phyloP scores from a whole-genome alignment of 2,888 invertebrate genomes.

The Lysandra bellargus region DNA sequence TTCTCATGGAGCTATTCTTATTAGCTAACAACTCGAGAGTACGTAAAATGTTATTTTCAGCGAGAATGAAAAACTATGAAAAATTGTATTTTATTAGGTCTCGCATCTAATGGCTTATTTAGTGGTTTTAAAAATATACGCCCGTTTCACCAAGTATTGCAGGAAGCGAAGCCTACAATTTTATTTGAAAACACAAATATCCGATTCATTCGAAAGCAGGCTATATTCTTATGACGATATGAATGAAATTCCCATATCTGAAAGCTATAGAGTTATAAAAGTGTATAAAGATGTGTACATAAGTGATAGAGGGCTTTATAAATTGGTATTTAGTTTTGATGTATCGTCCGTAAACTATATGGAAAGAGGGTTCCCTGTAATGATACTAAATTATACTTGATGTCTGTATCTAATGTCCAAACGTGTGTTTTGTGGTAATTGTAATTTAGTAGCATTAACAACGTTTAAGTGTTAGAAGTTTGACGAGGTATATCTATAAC shows the following conservation, averaged over 20 bases:
- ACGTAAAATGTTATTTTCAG: background rate
- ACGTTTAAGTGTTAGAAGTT: background rate
- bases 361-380: constrained; percentile 25
- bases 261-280: constrained; percentile 74
- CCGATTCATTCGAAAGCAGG: background rate
- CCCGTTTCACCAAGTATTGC: constrained; percentile 19
- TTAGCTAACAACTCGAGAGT: background rate
- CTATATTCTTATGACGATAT: background rate
- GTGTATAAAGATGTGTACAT: constrained; percentile 62
- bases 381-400: constrained; percentile 1
- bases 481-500: too few relatives aligned
- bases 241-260: background rate
- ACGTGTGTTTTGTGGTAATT: background rate
- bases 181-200: background rate
- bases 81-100: constrained; percentile 10
- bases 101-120: constrained; percentile 15
- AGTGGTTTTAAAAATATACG: constrained; percentile 22
- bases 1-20: background rate
- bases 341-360: constrained; percentile 56
- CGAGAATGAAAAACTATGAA: background rate
- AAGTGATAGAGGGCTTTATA: constrained; percentile 58
- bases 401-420: background rate
- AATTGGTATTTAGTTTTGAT: constrained; percentile 65
- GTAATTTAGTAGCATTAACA: background rate
- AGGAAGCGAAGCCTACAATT: constrained; percentile 24